These are phyloP conservation scores for Kryphioiulus occultus DNA, from an alignment of 2,888 invertebrate genomes.

Conservation along the genomic window DNA sequence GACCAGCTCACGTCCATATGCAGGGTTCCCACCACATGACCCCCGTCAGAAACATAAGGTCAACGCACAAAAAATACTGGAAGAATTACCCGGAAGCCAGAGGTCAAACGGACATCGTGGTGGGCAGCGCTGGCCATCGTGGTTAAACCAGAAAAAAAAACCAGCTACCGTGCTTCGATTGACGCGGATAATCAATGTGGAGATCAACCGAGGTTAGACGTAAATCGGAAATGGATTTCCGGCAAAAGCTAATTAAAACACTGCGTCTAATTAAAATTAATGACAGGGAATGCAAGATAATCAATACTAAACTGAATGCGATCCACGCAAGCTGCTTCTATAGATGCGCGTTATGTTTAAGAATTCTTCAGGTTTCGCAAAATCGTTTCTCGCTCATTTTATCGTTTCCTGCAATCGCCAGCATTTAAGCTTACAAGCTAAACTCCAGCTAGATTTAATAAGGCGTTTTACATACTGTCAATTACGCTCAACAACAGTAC, in stretches of 20 bases:
- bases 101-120: neutral
- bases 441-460: no score
- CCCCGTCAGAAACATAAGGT: neutral
- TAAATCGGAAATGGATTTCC: conserved; percentile 47
- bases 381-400: no score
- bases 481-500: no score
- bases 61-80: neutral
- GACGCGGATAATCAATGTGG: conserved; percentile 28
- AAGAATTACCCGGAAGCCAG: neutral
- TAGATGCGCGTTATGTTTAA: no score
- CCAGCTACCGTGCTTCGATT: neutral
- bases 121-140: neutral
- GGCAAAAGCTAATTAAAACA: conserved; percentile 44
- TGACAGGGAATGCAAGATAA: neutral
- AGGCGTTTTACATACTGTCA: no score
- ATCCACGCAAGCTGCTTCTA: neutral
- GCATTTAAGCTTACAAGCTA: no score
- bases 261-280: conserved; percentile 48
- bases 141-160: neutral
- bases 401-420: no score
- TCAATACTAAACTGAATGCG: neutral
- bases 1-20: neutral
- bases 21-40: neutral
- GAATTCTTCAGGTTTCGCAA: no score
- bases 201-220: conserved; percentile 35